Percentiles rank a stretch among this genome's conserved stretches.
These are phyloP conservation scores for Hydractinia symbiolongicarpus DNA, from an alignment of 30 jellyfish, hydroid and myxozoan species.

Conservation along the genomic window DNA sequence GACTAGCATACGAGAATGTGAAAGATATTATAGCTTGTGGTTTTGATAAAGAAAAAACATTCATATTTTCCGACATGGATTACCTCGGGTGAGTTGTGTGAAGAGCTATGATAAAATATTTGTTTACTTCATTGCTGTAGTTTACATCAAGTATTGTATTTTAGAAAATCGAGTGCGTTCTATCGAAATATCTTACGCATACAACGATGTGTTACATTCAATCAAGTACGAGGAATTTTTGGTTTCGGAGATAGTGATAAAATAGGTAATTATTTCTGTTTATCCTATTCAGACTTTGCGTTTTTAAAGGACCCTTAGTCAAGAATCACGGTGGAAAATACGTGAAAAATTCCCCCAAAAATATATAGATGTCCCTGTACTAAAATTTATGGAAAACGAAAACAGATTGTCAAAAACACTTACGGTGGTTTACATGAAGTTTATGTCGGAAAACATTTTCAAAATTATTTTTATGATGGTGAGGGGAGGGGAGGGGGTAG, in stretches of 20 bases:
- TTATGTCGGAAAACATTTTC: too few relatives aligned
- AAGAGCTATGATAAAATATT: background rate
- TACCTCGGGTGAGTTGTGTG: constrained; percentile 71
- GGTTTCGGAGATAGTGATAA: constrained; percentile 93
- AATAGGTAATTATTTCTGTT: constrained; percentile 51
- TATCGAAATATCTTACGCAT: constrained; percentile 81
- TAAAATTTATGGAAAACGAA: too few relatives aligned
- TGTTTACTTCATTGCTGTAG: background rate
- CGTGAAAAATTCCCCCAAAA: background rate
- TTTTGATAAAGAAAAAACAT: constrained; percentile 87
- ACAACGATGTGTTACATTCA: constrained; percentile 81
- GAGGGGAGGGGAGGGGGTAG: too few relatives aligned
- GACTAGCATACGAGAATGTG: constrained; percentile 79
- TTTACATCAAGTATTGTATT: background rate
- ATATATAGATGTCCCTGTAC: too few relatives aligned
- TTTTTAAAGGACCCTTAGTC: too few relatives aligned
- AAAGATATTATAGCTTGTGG: constrained; percentile 99
- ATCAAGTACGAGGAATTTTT: constrained; percentile 90
- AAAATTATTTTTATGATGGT: too few relatives aligned
- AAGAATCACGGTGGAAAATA: background rate
- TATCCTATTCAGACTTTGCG: background rate
- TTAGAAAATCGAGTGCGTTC: constrained; percentile 71
- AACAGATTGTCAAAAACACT: too few relatives aligned
- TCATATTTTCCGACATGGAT: constrained; percentile 92
- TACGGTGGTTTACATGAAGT: too few relatives aligned